Evolutionary conservation across 2,797 vertebrate genomes (phyloP).

Genomic region (Ceryle rudis): DNA sequence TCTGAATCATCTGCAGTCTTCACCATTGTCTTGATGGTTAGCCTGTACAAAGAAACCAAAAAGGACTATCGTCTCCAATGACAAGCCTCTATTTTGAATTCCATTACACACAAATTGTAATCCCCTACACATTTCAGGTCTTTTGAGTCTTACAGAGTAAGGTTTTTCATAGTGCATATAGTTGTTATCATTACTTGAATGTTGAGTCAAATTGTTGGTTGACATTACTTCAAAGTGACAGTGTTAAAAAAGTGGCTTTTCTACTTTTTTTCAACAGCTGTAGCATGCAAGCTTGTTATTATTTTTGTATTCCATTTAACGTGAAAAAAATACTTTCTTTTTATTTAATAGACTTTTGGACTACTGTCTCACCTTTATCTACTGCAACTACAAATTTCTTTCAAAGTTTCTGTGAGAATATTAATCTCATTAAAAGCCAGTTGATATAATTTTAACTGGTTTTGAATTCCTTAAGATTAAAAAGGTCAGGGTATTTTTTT

Average conservation of each 20-base stretch:
- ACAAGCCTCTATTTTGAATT: neutral
- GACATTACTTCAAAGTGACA: neutral
- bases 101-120: neutral
- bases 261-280: neutral
- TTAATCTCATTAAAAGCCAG: neutral
- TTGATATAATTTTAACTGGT: neutral
- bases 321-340: neutral
- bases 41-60: neutral
- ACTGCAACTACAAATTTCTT: neutral
- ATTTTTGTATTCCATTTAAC: neutral
- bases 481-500: neutral
- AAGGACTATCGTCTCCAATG: neutral
- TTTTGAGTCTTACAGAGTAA: neutral
- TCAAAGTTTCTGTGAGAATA: neutral
- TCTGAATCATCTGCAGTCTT: neutral
- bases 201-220: neutral
- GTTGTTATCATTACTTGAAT: neutral
- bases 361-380: neutral
- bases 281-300: neutral
- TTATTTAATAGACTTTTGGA: neutral
- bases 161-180: neutral
- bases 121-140: neutral
- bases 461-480: neutral
- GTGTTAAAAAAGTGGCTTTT: neutral
- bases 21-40: neutral